These are phyloP conservation scores for Andrena praecox DNA, from an alignment of 2,888 invertebrate species.

Conservation along the genomic window DNA sequence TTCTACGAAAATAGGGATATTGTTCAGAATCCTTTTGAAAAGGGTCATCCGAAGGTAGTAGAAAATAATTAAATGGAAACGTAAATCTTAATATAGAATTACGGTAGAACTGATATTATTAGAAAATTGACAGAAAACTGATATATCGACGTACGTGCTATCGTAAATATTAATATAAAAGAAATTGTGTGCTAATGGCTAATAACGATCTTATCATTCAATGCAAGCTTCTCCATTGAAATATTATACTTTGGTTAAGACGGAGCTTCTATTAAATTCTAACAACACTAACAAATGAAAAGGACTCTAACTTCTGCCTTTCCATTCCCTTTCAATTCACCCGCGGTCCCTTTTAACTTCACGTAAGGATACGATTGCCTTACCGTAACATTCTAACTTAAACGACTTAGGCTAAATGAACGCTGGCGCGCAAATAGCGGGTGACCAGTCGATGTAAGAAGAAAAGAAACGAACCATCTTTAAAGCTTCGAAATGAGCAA, in stretches of 20 bases:
- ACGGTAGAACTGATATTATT: background rate
- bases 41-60: background rate
- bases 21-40: background rate
- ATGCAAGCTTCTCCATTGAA: conserved; percentile 7
- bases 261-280: conserved; percentile 34
- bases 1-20: conserved; percentile 10
- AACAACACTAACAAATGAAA: conserved; percentile 11
- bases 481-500: conserved; percentile 64
- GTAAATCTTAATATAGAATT: background rate
- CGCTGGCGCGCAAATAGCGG: conserved; percentile 45
- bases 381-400: conserved; percentile 52
- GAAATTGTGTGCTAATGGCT: background rate
- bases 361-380: conserved; percentile 46
- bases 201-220: background rate
- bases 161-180: conserved; percentile 1
- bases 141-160: conserved; percentile 1
- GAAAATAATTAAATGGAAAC: conserved; percentile 7
- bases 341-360: background rate
- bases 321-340: background rate
- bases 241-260: conserved; percentile 46
- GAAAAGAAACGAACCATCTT: conserved; percentile 51
- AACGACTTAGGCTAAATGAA: conserved; percentile 57
- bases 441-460: conserved; percentile 55
- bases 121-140: background rate
- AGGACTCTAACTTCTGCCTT: background rate